These are phyloP conservation scores for Drosophila orosa DNA, from an alignment of 1,140 invertebrate species.

Conservation along the genomic window DNA sequence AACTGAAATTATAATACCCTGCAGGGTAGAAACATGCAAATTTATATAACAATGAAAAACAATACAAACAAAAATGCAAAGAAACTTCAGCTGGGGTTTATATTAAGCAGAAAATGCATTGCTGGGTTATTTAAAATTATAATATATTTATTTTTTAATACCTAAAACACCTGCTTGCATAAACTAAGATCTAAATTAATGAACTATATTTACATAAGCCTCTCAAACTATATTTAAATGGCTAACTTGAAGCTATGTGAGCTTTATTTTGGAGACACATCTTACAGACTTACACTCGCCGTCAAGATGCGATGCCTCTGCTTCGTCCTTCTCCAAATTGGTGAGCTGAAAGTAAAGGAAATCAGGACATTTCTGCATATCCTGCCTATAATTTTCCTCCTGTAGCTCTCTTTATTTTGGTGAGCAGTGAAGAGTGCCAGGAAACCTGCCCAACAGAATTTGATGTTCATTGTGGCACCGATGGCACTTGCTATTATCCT, in stretches of 20 bases:
- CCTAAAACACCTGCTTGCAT: slow-evolving; percentile 1
- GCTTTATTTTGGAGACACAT: background rate
- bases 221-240: background rate
- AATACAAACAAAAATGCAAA: background rate
- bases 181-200: background rate
- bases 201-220: background rate
- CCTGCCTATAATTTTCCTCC: too few species aligned
- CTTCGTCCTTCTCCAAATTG: background rate
- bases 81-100: background rate
- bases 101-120: background rate
- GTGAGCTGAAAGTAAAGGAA: background rate
- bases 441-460: background rate
- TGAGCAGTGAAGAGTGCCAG: background rate
- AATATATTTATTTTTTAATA: background rate
- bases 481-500: background rate
- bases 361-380: background rate
- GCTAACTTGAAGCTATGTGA: background rate
- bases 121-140: background rate
- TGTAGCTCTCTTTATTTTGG: background rate
- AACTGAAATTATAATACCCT: too few species aligned
- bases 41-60: too few species aligned
- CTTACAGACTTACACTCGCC: background rate
- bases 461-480: slow-evolving; percentile 8
- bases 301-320: slow-evolving; percentile 3
- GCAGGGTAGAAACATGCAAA: too few species aligned